Evolutionary conservation across 30 jellyfish, hydroid and myxozoan species (phyloP).

Genomic region (Aurelia aurita complex sp. Pacific): DNA sequence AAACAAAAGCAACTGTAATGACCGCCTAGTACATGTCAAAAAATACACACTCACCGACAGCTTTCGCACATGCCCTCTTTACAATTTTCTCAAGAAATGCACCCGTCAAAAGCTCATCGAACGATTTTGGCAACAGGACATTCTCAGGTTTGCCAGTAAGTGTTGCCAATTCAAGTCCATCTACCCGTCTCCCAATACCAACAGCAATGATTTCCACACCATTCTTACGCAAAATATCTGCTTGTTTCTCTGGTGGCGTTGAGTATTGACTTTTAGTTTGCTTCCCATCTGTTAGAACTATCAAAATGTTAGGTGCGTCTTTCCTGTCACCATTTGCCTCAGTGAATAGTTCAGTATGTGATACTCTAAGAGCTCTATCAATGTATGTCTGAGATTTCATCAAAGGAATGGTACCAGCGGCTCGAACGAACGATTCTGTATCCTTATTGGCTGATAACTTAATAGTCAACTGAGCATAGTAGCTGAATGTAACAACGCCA

Average conservation of each 20-base stretch:
- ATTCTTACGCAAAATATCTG: conserved; percentile 39
- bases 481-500: conserved; percentile 80
- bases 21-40: neutral
- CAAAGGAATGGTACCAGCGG: conserved; percentile 26
- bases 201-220: conserved; percentile 56
- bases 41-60: conserved; percentile 40
- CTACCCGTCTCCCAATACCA: conserved; percentile 65
- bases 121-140: conserved; percentile 25
- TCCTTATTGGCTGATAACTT: conserved; percentile 46
- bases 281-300: conserved; percentile 74
- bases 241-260: conserved; percentile 34
- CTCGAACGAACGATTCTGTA: conserved; percentile 42
- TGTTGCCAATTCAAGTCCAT: conserved; percentile 44
- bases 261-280: conserved; percentile 43
- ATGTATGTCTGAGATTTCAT: conserved; percentile 67
- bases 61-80: conserved; percentile 26
- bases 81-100: conserved; percentile 19
- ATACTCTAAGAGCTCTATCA: conserved; percentile 48
- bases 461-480: conserved; percentile 61
- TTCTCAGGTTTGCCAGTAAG: conserved; percentile 67
- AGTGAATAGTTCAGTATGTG: conserved; percentile 37
- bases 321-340: conserved; percentile 66
- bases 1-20: too few species aligned
- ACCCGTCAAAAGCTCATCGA: conserved; percentile 57
- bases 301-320: conserved; percentile 63